Conservation (phyloP, 2,113 vertebrate species). For the Tachysurus fulvidraco region DNA sequence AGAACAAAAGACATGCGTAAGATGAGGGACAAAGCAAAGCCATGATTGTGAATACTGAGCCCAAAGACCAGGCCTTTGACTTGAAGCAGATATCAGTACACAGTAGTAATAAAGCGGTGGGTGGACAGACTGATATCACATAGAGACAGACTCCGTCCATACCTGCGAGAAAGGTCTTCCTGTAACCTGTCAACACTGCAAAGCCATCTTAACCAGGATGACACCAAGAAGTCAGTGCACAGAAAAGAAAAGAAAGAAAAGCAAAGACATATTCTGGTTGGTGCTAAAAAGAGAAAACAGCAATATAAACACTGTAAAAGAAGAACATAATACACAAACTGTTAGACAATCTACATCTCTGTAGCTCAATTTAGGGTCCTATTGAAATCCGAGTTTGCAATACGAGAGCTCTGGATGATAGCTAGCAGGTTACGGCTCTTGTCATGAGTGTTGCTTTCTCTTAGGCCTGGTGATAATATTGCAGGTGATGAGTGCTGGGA, state of each 20-base stretch:
- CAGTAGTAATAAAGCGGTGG: background rate
- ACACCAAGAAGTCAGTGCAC: constrained; percentile 50
- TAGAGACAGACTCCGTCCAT: constrained; percentile 63
- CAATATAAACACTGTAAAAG: background rate
- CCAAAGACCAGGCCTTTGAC: background rate
- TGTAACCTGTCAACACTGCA: constrained; percentile 70
- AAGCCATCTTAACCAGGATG: constrained; percentile 65
- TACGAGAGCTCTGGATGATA: background rate
- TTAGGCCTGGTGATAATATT: constrained; percentile 16
- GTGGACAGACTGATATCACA: constrained; percentile 65
- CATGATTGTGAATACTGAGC: background rate
- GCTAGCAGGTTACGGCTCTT: background rate
- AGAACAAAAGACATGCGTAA: background rate
- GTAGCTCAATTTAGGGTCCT: background rate
- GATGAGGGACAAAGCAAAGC: background rate
- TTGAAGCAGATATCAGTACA: background rate
- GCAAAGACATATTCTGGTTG: background rate
- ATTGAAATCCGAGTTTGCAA: background rate
- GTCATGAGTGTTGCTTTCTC: background rate
- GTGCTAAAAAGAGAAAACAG: constrained; percentile 47
- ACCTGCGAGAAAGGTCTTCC: constrained; percentile 71
- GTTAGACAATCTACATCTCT: background rate
- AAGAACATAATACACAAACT: background rate
- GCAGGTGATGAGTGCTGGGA: constrained; percentile 32
- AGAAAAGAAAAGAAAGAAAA: constrained; percentile 36